These are phyloP conservation scores for Ctenosaura bakeri DNA, from an alignment of 2,797 vertebrate species.

Conservation along the genomic window DNA sequence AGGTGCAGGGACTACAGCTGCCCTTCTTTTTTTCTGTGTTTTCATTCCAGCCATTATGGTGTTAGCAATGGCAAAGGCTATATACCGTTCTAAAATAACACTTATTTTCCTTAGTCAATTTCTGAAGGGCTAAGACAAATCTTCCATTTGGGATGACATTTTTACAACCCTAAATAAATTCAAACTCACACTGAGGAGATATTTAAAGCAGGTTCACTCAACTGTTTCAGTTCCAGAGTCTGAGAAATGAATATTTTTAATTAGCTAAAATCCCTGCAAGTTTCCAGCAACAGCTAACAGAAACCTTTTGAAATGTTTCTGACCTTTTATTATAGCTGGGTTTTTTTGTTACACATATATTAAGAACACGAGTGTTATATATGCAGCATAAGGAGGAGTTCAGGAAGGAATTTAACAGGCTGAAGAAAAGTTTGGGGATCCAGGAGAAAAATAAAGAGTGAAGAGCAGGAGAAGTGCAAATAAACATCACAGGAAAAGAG, in stretches of 20 bases:
- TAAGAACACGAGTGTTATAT: not conserved
- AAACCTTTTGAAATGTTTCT: conserved; percentile 6
- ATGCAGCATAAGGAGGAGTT: not conserved
- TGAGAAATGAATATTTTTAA: conserved; percentile 14
- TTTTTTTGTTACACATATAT: not conserved
- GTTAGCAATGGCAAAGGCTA: not conserved
- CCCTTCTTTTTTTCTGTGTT: not conserved
- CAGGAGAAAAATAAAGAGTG: not conserved
- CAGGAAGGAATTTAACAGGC: not conserved
- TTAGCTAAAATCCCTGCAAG: conserved; percentile 15
- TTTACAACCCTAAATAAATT: not conserved
- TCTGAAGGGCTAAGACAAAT: not conserved
- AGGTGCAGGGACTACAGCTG: conserved; percentile 17
- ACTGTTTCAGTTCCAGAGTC: conserved; percentile 3
- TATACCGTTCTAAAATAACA: not conserved
- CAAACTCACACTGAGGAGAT: not conserved
- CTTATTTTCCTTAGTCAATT: conserved; percentile 12
- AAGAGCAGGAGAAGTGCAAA: not conserved
- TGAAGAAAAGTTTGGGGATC: not conserved
- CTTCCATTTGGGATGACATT: not conserved
- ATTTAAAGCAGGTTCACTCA: conserved; percentile 17
- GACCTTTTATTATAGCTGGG: not conserved
- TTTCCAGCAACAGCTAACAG: not conserved
- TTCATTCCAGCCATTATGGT: not conserved
- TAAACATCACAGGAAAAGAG: not conserved